These are phyloP conservation scores for Ctenoplectra terminalis DNA, from an alignment of 1,140 invertebrate genomes.

Conservation along the genomic window DNA sequence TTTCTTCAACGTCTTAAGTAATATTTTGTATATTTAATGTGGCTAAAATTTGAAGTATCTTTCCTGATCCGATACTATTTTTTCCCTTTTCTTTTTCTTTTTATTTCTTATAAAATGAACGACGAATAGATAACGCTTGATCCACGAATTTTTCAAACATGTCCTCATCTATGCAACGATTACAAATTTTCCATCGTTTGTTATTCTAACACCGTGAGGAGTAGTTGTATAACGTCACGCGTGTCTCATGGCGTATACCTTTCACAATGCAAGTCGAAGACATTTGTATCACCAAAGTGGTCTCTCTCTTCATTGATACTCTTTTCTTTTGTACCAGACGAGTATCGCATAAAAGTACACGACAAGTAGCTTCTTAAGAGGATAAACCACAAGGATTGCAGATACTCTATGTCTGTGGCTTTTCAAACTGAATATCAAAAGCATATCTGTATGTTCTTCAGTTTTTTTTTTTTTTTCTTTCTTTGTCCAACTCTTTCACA, in stretches of 20 bases:
- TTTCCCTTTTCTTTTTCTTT: too few relatives aligned
- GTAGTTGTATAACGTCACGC: neutral
- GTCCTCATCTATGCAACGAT: conserved; percentile 17
- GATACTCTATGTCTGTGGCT: neutral
- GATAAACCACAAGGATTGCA: conserved; percentile 6
- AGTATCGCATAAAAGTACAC: neutral
- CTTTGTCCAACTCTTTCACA: neutral
- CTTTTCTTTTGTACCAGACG: neutral
- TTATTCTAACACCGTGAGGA: conserved; percentile 8
- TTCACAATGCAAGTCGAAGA: neutral
- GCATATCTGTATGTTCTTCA: neutral
- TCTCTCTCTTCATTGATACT: conserved; percentile 10
- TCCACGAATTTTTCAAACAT: conserved; percentile 9
- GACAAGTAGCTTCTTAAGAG: conserved; percentile 13
- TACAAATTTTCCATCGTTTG: conserved; percentile 22
- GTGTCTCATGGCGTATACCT: neutral
- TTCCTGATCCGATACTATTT: too few relatives aligned
- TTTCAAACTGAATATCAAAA: neutral
- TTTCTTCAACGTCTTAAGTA: too few relatives aligned
- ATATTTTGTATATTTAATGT: too few relatives aligned
- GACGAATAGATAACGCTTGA: neutral
- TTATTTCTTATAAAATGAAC: too few relatives aligned
- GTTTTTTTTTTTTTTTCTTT: neutral
- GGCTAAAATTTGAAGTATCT: too few relatives aligned
- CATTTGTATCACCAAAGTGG: neutral